phyloP scores from a whole-genome alignment of 37 sponge, comb jelly and placozoan species.

The Petrosia ficiformis region DNA sequence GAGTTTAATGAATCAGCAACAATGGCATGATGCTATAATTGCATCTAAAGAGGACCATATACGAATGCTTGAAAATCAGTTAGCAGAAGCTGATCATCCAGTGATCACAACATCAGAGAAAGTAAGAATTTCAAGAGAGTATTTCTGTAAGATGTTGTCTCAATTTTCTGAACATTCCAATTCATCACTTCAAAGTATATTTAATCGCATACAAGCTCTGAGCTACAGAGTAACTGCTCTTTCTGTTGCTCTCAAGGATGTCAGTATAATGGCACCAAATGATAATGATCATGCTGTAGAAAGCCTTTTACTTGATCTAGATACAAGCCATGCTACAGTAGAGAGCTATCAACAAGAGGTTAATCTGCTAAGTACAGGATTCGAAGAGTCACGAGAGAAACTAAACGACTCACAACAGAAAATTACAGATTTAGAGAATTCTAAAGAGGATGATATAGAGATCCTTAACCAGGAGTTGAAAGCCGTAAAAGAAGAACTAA shows the following conservation, averaged over 20 bases:
- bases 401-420: no score
- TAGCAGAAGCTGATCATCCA: not conserved
- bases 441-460: no score
- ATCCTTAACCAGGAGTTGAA: no score
- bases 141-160: conserved; percentile 4
- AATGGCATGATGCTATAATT: not conserved
- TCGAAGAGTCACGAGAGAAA: no score
- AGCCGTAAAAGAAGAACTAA: no score
- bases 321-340: not conserved
- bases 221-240: no score
- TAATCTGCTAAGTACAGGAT: no score
- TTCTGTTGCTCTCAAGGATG: not conserved
- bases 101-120: not conserved
- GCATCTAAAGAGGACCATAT: not conserved
- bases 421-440: no score
- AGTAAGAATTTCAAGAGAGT: not conserved
- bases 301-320: not conserved
- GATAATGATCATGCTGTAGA: conserved; percentile 8
- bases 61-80: not conserved
- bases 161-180: no score
- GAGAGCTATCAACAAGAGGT: no score
- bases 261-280: not conserved
- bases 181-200: no score
- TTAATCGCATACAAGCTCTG: no score
- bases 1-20: not conserved